A percentile compares a stretch with the other conserved stretches of the same genome.
Evolutionary conservation across 2,797 vertebrate species (phyloP).

Genomic region (Okamejei kenojei): DNA sequence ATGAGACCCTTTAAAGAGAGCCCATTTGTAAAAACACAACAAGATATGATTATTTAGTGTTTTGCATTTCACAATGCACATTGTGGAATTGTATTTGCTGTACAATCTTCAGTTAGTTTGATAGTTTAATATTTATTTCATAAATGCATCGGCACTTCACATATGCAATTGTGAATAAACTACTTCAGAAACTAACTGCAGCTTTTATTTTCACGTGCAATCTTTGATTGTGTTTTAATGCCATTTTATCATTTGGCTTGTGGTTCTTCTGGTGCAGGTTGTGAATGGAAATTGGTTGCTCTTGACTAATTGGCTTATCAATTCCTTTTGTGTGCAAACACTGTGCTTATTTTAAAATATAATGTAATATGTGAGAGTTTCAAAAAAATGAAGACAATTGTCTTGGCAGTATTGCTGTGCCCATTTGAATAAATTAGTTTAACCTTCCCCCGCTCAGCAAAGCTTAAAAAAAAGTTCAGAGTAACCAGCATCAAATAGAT

Average conservation of each 20-base stretch:
- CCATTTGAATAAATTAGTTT: conserved; percentile 5
- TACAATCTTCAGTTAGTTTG: not conserved
- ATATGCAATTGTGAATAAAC: conserved; percentile 3
- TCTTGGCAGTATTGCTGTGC: not conserved
- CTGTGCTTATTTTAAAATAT: conserved; percentile 13
- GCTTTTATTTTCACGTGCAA: not conserved
- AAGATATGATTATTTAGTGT: conserved; percentile 8
- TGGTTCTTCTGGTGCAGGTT: not conserved
- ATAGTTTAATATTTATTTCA: not conserved
- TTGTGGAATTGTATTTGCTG: not conserved
- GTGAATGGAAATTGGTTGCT: not conserved
- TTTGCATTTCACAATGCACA: conserved; percentile 10
- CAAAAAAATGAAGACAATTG: not conserved
- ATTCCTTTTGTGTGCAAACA: conserved; percentile 13
- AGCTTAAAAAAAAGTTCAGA: not conserved
- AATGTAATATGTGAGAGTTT: not conserved
- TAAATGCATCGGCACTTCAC: not conserved
- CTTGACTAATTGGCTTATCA: not conserved
- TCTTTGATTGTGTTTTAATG: conserved; percentile 13
- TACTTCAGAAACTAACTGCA: conserved; percentile 13
- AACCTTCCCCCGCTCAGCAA: not conserved
- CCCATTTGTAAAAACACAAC: not conserved
- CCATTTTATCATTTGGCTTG: not conserved
- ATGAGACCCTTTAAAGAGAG: not conserved
- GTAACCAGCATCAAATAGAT: not conserved